Base-by-base conservation (phyloP, 2,797 vertebrate species). In the Muscicapa comitata region DNA sequence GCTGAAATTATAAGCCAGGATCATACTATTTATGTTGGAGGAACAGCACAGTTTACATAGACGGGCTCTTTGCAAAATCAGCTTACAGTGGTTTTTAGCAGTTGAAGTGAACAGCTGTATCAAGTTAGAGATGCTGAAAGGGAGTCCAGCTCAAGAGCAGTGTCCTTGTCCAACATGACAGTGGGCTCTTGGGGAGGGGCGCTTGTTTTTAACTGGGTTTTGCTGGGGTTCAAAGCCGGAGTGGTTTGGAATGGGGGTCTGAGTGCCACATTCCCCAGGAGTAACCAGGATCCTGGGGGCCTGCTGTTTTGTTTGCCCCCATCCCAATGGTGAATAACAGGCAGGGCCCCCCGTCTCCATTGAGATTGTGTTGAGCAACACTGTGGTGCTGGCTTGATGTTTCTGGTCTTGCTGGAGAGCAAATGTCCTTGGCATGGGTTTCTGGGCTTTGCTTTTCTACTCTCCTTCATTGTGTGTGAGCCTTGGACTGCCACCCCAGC, bases 1-100 rank as follows among this genome's bases (percentile, higher is more conserved):
- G 79, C 91, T 94, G 91, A 93, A 95, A 91, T 91, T 78, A 67
- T 50, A 94, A 93, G 86, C 82, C 79, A 67, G 79, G 71, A 70
- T 86, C 0, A 0, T 78, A 70, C 93, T 96, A 93, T 95, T 97
- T 96, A 86, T 94, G 66, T 95, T 97, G 95, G 94, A 95, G 93
- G 77, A 88, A 84, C 0, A 4, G 53, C 0, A 9, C 70, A 50
- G 95, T 94, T 96, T 94, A 84, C 94, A 84, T 73, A 82, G 83
- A 80, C 6, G 0, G 62, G 25, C 88, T 84, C 71, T 95, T 81
- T 90, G 63, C 94, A 96, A 94, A 94, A 93, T 95, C 85, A 92
- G 91, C 87, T 95, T 94, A 88, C 1, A 7, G 87, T 86, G 88
- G 58, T 58, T 92, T 95, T 96, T 90, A 91, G 87, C 66, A 72